Conservation (phyloP, 2,888 invertebrate genomes). For the Zaprionus lineosus region DNA sequence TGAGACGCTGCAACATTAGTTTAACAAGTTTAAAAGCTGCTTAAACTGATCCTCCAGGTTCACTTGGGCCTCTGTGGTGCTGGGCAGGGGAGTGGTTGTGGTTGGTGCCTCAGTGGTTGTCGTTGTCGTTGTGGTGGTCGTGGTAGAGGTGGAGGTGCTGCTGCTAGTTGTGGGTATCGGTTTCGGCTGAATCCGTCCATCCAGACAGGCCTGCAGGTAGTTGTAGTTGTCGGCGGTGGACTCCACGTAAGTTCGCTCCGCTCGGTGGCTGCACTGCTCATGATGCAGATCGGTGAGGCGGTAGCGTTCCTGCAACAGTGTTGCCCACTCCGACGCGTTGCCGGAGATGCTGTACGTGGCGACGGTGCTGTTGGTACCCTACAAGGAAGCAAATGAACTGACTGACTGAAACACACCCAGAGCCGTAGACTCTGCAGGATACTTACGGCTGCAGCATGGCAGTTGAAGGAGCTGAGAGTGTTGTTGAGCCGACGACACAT, state of each 20-base stretch:
- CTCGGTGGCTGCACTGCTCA: constrained; percentile 63
- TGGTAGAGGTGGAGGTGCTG: constrained; percentile 34
- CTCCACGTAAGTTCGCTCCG: constrained; percentile 72
- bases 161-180: constrained; percentile 36
- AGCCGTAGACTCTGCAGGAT: too few species aligned
- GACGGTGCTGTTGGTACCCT: constrained; percentile 78
- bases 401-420: too few species aligned
- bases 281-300: constrained; percentile 68
- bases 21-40: constrained; percentile 72
- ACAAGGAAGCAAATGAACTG: background rate
- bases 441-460: constrained; percentile 74
- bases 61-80: constrained; percentile 37
- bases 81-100: constrained; percentile 36
- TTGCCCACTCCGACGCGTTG: constrained; percentile 74
- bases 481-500: constrained; percentile 49
- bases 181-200: constrained; percentile 60
- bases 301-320: constrained; percentile 69
- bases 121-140: constrained; percentile 60
- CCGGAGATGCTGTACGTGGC: constrained; percentile 73
- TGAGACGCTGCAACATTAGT: constrained; percentile 50
- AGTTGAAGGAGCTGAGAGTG: constrained; percentile 67
- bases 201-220: constrained; percentile 70
- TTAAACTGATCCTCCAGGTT: constrained; percentile 68
- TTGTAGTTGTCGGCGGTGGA: constrained; percentile 72
- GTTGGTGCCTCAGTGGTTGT: constrained; percentile 49